These are phyloP conservation scores for Cyphomyrus plagiostoma DNA, from an alignment of 2,113 vertebrate species.

Conservation along the genomic window DNA sequence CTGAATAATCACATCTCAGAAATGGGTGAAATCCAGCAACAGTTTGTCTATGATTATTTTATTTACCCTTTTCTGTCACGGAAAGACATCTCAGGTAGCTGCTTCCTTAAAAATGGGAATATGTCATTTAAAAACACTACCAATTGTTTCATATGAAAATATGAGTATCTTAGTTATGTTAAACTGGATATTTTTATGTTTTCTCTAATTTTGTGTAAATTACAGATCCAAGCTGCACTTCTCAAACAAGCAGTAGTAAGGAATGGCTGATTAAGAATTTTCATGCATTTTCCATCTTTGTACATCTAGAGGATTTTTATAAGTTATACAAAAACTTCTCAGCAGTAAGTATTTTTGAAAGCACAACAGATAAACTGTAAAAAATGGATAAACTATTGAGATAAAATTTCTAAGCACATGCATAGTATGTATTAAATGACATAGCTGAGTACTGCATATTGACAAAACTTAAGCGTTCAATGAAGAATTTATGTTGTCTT, in stretches of 20 bases:
- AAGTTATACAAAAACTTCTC: constrained; percentile 27
- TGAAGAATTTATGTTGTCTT: neutral
- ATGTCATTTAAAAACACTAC: neutral
- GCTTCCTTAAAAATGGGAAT: neutral
- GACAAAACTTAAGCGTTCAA: neutral
- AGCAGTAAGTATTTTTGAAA: constrained; percentile 28
- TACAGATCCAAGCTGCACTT: constrained; percentile 13
- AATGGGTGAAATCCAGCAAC: constrained; percentile 21
- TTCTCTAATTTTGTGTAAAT: neutral
- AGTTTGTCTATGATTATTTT: constrained; percentile 47
- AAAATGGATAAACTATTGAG: neutral
- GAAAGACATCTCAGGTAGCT: constrained; percentile 44
- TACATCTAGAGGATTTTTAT: constrained; percentile 29
- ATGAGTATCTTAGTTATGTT: neutral
- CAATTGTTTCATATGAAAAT: neutral
- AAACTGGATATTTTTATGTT: neutral
- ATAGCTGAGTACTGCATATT: neutral
- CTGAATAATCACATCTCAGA: constrained; percentile 38
- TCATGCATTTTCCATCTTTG: constrained; percentile 28
- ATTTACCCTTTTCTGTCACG: constrained; percentile 46
- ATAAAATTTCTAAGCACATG: neutral
- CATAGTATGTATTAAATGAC: neutral
- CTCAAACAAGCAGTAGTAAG: constrained; percentile 22
- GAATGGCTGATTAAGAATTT: constrained; percentile 35
- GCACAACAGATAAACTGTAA: neutral